Percentiles rank a stretch among this genome's conserved stretches.
These are phyloP conservation scores for Notospermus geniculatus DNA, from an alignment of 1,140 invertebrate species.

Conservation along the genomic window DNA sequence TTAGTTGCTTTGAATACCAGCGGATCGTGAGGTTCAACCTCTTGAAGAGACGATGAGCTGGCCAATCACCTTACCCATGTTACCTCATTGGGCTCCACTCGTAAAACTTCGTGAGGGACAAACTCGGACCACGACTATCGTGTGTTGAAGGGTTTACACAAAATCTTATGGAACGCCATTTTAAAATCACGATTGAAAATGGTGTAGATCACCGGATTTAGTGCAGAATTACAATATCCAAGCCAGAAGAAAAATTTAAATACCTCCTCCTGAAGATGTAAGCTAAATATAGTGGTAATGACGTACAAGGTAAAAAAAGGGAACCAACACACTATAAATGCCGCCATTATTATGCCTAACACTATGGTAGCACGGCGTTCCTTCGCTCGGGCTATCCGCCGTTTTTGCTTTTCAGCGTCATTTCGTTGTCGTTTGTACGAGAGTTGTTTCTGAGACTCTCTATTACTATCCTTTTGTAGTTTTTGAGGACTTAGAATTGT, in stretches of 20 bases:
- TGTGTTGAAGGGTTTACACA: slow-evolving; percentile 51
- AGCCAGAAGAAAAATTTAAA: slow-evolving; percentile 98
- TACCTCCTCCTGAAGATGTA: slow-evolving; percentile 81
- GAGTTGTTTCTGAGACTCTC: neutral
- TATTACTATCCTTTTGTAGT: slow-evolving; percentile 1
- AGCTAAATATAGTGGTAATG: slow-evolving; percentile 78
- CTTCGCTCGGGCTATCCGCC: slow-evolving; percentile 90
- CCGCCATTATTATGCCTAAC: slow-evolving; percentile 96
- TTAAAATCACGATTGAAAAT: slow-evolving; percentile 99
- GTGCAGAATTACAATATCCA: slow-evolving; percentile 94
- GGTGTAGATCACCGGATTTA: slow-evolving; percentile 99
- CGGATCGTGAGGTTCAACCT: too few relatives aligned
- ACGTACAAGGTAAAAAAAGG: slow-evolving; percentile 97
- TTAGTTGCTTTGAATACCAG: too few relatives aligned
- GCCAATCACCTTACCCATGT: too few relatives aligned
- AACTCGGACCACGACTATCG: too few relatives aligned
- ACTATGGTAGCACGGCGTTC: slow-evolving; percentile 96
- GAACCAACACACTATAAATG: slow-evolving; percentile 98
- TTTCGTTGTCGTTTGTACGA: slow-evolving; percentile 13
- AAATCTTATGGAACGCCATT: slow-evolving; percentile 95
- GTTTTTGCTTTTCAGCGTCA: slow-evolving; percentile 89
- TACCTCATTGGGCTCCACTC: too few relatives aligned
- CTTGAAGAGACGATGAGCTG: too few relatives aligned
- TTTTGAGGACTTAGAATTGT: neutral
- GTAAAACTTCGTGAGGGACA: too few relatives aligned